A percentile compares a stretch with the other conserved stretches of the same genome.
phyloP scores from a whole-genome alignment of 2,797 vertebrate genomes.

The Podargus strigoides region DNA sequence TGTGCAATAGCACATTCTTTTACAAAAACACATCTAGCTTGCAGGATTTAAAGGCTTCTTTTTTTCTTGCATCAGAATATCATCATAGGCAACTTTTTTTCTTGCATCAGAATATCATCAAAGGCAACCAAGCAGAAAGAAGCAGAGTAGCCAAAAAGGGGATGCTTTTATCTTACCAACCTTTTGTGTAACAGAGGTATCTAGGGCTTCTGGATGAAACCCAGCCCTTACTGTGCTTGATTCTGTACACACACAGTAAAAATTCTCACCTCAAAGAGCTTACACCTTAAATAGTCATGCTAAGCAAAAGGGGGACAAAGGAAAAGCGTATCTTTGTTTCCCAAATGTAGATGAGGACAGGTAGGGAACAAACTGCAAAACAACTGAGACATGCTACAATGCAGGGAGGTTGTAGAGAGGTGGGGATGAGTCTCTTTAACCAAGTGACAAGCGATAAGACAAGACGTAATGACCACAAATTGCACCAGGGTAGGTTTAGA shows the following conservation, averaged over 20 bases:
- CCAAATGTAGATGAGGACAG: not conserved
- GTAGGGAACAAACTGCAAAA: not conserved
- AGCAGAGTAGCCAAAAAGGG: not conserved
- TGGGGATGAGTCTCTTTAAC: no score
- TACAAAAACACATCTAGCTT: not conserved
- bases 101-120: not conserved
- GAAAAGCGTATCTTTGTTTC: not conserved
- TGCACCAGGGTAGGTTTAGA: no score
- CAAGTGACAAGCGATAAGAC: no score
- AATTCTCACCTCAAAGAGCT: not conserved
- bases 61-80: not conserved
- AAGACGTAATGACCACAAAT: no score
- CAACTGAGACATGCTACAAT: not conserved
- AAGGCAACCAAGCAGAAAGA: not conserved
- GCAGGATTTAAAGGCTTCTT: not conserved
- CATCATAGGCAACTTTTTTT: not conserved
- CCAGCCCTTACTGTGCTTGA: not conserved
- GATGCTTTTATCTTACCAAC: not conserved
- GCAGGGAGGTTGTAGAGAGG: no score
- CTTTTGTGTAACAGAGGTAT: not conserved
- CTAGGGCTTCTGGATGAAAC: not conserved
- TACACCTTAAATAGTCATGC: not conserved
- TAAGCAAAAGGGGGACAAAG: not conserved
- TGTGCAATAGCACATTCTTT: not conserved
- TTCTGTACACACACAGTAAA: not conserved